Evolutionary conservation across 2,113 vertebrate genomes (phyloP), one percentile per base, ranked within the genome.

Genomic region (Rhabdornis inornatus): DNA sequence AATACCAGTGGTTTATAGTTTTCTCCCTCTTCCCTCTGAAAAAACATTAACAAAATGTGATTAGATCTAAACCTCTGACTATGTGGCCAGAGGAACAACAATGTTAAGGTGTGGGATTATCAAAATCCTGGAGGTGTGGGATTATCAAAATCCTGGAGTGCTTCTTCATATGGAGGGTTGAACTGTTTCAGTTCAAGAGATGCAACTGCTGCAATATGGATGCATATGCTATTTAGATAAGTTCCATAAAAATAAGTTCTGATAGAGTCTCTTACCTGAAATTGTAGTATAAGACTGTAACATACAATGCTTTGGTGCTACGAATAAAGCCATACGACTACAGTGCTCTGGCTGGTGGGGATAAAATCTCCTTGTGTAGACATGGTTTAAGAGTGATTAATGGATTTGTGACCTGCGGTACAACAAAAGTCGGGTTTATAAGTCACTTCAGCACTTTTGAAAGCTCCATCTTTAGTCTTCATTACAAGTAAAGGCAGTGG

Each of bases 401-500:
- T 92, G 95, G 78, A 70, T 80, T 76, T 2, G 0, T 83, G 93
- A 93, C 75, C 79, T 90, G 59, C 3, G 3, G 84, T 83, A 88
- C 82, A 30, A 63, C 0, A 0, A 40, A 68, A 95, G 50, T n/a
- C 0, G 0, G 0, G 0, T 57, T 85, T 92, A 3, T 75, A 82
- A 91, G 94, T 94, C 90, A 90, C 82, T 91, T 92, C 42, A 24
- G 61, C 59, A 94, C 83, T 92, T 94, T 72, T 84, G 74, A 84
- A 92, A 94, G 44, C 92, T 84, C 94, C 78, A 70, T 93, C 93
- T 88, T 95, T 90, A 87, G 66, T 94, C 96, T 96, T 95, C 85
- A 94, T 94, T 95, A 95, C 64, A 33, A 59, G 77, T 27, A 89
- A 75, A 1, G 6, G 57, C 90, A 53, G 57, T 9, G 52, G 55